Evolutionary conservation across 1,140 invertebrate species (phyloP), one percentile per base, ranked within the genome.

Genomic region (Pectinophora gossypiella): DNA sequence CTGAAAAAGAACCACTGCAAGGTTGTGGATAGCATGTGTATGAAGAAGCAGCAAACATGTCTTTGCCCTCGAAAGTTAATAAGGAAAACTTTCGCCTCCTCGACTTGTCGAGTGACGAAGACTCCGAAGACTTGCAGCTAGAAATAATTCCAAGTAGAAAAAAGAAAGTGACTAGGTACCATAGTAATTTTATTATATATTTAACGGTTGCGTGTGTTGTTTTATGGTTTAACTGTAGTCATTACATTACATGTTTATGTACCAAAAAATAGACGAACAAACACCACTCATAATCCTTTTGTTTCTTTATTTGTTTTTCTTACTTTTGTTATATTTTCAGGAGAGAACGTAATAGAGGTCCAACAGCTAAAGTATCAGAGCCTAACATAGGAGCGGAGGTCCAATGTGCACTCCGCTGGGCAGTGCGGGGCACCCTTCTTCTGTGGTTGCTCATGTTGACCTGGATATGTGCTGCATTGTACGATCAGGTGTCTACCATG

Each of bases 31-130:
- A 70, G 73, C 45, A 85, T 82, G 48, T 66, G 40, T 61, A 63
- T 61, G 61, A 62, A 40, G n/a, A 15, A 40, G 36, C n/a, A 16
- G 27, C 52, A 81, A 61, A 57, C n/a, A 87, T 87, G 84, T 80
- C 83, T 52, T 36, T 76, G 56, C 66, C 79, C 53, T 67, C 71
- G 27, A 89, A 87, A 65, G 88, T 89, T 67, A 89, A 89, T 59
- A 92, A 92, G 59, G 91, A 92, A 84, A 91, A 91, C 40, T 91
- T 91, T 71, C 90, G 91, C 60, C 85, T 92, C 15, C 73, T 92
- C 59, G 90, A 91, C 61, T 72, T 90, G 44, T 87, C 91, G 16
- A 90, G 90, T 27, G 90, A 91, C 47, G 90, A 89, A 62, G 90
- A 91, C 48, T 91, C 91, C 0, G 90, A 91, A 59, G 79, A 90